These are phyloP conservation scores for Agrotis clavis DNA, from an alignment of 2,888 invertebrate species.

Conservation along the genomic window DNA sequence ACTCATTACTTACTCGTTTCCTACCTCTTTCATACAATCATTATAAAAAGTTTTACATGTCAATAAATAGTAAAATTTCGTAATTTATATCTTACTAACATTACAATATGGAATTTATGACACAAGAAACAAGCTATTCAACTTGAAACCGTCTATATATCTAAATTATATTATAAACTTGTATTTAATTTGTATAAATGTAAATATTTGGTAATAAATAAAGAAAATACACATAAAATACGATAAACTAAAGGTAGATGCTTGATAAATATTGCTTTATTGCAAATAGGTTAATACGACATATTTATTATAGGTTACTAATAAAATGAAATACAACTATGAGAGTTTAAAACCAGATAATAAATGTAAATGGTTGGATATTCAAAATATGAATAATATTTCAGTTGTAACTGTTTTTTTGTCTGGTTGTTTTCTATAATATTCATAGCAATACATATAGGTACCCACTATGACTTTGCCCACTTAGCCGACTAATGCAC, in stretches of 20 bases:
- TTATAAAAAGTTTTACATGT: neutral
- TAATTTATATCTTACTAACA: slow-evolving; percentile 25
- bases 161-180: slow-evolving; percentile 32
- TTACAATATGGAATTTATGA: slow-evolving; percentile 47
- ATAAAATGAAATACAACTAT: slow-evolving; percentile 30
- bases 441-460: no score
- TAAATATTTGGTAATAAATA: slow-evolving; percentile 56
- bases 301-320: slow-evolving; percentile 33
- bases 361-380: slow-evolving; percentile 14
- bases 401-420: neutral
- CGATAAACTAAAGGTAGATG: slow-evolving; percentile 15
- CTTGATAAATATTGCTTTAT: slow-evolving; percentile 35
- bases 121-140: slow-evolving; percentile 3
- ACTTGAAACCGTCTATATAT: slow-evolving; percentile 3
- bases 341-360: neutral
- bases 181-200: slow-evolving; percentile 40
- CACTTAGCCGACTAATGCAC: no score
- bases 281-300: slow-evolving; percentile 45
- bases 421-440: neutral
- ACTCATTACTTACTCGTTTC: no score
- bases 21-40: no score
- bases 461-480: no score
- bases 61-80: slow-evolving; percentile 41
- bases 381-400: slow-evolving; percentile 14
- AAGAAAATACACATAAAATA: slow-evolving; percentile 29